Percentiles rank a stretch among this genome's conserved stretches.
These are phyloP conservation scores for Smittia aterrima DNA, from an alignment of 2,888 invertebrate genomes.

Conservation along the genomic window DNA sequence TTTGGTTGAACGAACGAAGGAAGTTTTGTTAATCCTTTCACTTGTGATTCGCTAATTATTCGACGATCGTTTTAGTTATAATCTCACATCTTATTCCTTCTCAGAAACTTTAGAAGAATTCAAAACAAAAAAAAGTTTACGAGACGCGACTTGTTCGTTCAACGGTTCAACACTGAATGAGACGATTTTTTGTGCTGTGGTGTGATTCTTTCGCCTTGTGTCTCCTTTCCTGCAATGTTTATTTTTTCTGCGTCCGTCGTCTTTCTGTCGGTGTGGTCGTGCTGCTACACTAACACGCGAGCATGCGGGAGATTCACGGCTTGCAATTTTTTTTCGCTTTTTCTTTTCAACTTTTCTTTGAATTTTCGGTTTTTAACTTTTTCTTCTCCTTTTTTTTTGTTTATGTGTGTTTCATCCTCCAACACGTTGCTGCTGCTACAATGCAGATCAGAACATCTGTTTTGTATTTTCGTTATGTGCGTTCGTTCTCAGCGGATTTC, in stretches of 20 bases:
- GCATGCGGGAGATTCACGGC: not conserved
- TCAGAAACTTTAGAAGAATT: not conserved
- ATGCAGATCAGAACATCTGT: conserved; percentile 31
- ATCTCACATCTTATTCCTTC: not conserved
- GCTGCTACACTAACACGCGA: not conserved
- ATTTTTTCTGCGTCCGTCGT: conserved; percentile 5
- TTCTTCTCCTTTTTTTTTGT: conserved; percentile 15
- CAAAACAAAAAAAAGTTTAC: not conserved
- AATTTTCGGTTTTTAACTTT: not conserved
- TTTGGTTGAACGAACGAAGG: not conserved
- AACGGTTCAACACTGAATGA: conserved; percentile 36
- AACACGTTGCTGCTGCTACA: conserved; percentile 33
- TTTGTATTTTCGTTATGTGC: conserved; percentile 34
- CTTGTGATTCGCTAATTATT: not conserved
- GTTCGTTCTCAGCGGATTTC: not conserved
- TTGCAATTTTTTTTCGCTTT: conserved; percentile 36
- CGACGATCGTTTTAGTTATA: not conserved
- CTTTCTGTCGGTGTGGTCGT: conserved; percentile 18
- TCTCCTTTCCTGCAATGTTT: not conserved
- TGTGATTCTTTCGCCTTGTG: conserved; percentile 27
- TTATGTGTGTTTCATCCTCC: conserved; percentile 38
- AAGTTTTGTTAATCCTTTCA: no score
- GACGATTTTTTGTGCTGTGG: conserved; percentile 12
- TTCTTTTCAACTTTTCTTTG: not conserved
- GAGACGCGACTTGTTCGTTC: conserved; percentile 31